phyloP scores from a whole-genome alignment of 2,113 vertebrate genomes.

The Ursus arctos region DNA sequence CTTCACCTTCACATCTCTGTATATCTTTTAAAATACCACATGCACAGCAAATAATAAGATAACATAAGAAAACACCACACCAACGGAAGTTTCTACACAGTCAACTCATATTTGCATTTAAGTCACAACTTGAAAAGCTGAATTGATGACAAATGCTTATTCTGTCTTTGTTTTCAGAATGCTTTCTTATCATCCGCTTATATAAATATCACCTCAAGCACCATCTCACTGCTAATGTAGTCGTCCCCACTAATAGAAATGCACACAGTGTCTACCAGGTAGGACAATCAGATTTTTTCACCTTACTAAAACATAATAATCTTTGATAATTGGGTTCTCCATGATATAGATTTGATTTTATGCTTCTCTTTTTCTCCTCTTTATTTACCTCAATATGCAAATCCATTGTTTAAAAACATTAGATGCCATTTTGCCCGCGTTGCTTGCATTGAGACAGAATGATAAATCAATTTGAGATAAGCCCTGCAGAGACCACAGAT shows the following conservation, averaged over 20 bases:
- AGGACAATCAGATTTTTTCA: conserved; percentile 63
- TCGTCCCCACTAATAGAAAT: conserved; percentile 69
- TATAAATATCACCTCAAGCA: conserved; percentile 47
- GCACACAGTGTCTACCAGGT: conserved; percentile 29
- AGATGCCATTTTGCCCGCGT: not conserved
- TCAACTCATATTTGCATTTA: conserved; percentile 51
- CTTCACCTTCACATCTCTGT: not conserved
- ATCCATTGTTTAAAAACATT: conserved; percentile 62
- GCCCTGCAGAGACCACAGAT: not conserved
- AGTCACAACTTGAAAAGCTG: conserved; percentile 35
- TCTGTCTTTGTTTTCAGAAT: conserved; percentile 70
- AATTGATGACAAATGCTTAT: conserved; percentile 63
- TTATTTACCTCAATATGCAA: conserved; percentile 72
- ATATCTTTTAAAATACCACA: not conserved
- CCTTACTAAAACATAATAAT: conserved; percentile 68
- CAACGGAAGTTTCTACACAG: not conserved
- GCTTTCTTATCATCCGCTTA: not conserved
- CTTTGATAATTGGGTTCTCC: conserved; percentile 74
- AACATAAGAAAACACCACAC: not conserved
- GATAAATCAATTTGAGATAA: not conserved
- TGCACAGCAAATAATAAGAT: not conserved
- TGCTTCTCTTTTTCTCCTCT: conserved; percentile 54
- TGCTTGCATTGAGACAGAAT: not conserved
- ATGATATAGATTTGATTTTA: conserved; percentile 71
- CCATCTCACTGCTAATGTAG: conserved; percentile 11